Conservation (phyloP, 2,888 invertebrate genomes). For the Gibbula magus region DNA sequence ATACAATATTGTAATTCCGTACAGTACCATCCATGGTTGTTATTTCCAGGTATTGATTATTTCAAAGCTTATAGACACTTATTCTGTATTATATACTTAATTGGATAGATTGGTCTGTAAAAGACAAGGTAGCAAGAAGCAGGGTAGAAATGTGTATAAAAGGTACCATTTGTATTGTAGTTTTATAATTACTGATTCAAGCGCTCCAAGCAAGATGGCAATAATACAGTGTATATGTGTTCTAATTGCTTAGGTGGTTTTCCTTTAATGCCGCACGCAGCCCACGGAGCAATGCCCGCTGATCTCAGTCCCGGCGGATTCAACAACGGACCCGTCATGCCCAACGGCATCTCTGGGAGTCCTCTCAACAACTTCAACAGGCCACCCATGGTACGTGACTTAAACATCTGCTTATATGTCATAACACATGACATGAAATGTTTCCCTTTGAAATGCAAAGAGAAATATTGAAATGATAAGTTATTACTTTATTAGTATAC, state of each 20-base stretch:
- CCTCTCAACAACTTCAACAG: slow-evolving; percentile 76
- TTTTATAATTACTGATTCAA: background rate
- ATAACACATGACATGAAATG: too few species aligned
- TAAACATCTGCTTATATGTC: too few species aligned
- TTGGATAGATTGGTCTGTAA: too few species aligned
- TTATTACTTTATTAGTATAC: too few species aligned
- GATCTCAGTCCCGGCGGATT: slow-evolving; percentile 75
- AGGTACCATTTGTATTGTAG: background rate
- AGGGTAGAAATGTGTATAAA: background rate
- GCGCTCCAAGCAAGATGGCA: background rate
- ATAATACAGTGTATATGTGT: slow-evolving; percentile 6
- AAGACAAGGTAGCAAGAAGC: too few species aligned
- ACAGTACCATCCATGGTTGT: too few species aligned
- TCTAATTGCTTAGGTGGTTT: slow-evolving; percentile 32
- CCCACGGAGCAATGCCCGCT: slow-evolving; percentile 59
- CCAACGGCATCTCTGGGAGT: slow-evolving; percentile 79
- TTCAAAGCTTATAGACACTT: too few species aligned
- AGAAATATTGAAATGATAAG: too few species aligned
- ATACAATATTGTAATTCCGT: too few species aligned
- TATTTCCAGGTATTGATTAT: too few species aligned
- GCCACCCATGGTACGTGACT: slow-evolving; percentile 55
- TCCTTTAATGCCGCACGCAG: slow-evolving; percentile 63
- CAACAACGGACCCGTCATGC: slow-evolving; percentile 77
- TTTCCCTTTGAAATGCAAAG: too few species aligned
- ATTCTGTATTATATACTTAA: too few species aligned